phyloP scores from a whole-genome alignment of 1,140 invertebrate species.

The Proctacanthus coquilletti region DNA sequence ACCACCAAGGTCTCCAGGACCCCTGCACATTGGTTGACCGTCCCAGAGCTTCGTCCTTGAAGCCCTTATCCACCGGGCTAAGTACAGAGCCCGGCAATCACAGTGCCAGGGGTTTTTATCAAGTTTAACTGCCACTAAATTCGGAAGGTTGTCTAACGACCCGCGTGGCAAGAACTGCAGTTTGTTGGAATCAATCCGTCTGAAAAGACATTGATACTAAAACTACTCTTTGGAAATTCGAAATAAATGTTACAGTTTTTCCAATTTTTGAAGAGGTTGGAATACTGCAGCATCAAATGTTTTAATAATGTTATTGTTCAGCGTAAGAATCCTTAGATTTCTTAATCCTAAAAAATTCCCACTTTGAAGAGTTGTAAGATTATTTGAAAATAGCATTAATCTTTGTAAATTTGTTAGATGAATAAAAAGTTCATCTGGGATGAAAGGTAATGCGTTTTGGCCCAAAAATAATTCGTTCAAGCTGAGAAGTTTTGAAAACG shows the following conservation, averaged over 20 bases:
- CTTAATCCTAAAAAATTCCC: conserved; percentile 37
- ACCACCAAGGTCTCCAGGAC: conserved; percentile 42
- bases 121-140: conserved; percentile 54
- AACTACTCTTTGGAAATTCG: background rate
- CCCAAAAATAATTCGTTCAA: conserved; percentile 42
- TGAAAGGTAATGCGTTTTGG: conserved; percentile 36
- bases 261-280: conserved; percentile 29
- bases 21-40: conserved; percentile 53
- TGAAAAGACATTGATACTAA: conserved; percentile 27
- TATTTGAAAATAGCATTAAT: conserved; percentile 44
- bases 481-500: conserved; percentile 34
- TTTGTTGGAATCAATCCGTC: conserved; percentile 66
- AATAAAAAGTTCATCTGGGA: conserved; percentile 35
- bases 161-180: conserved; percentile 53
- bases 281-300: conserved; percentile 35
- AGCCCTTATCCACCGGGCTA: conserved; percentile 45
- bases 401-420: conserved; percentile 33
- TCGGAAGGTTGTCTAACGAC: conserved; percentile 46
- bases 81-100: conserved; percentile 61
- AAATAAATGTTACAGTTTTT: conserved; percentile 32
- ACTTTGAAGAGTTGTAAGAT: conserved; percentile 34
- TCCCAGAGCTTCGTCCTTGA: conserved; percentile 57
- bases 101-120: conserved; percentile 77
- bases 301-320: conserved; percentile 44
- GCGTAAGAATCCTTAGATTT: conserved; percentile 39